A percentile compares a stretch with the other conserved stretches of the same genome.
Evolutionary conservation across 2,113 vertebrate genomes (phyloP).

Genomic region (Prunella himalayana): DNA sequence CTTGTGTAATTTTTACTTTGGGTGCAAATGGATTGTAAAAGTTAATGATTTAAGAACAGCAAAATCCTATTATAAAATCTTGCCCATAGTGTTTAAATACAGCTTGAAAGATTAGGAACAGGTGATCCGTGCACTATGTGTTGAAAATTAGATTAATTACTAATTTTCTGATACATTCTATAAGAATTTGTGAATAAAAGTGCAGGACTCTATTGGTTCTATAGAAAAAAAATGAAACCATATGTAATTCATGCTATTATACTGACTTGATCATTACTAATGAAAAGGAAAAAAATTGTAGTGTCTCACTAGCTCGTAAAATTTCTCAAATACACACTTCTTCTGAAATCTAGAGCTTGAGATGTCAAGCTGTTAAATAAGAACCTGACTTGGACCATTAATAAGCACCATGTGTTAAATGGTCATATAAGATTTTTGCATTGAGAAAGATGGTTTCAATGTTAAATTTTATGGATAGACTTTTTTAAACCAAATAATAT

Average conservation of each 20-base stretch:
- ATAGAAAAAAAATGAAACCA: background rate
- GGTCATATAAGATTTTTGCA: background rate
- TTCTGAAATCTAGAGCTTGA: background rate
- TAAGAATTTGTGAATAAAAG: background rate
- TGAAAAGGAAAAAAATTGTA: background rate
- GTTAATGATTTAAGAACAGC: slow-evolving; percentile 17
- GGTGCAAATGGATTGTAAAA: background rate
- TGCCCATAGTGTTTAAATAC: background rate
- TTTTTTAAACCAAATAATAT: background rate
- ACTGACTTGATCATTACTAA: background rate
- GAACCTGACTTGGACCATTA: background rate
- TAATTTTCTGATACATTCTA: background rate
- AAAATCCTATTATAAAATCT: background rate
- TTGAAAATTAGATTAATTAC: background rate
- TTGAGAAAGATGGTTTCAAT: background rate
- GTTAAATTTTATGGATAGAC: background rate
- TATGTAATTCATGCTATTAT: background rate
- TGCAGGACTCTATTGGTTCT: background rate
- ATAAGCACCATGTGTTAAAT: background rate
- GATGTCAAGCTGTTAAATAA: background rate
- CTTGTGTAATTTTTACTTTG: background rate
- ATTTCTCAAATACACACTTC: background rate
- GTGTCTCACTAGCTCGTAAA: background rate
- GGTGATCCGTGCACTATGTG: background rate
- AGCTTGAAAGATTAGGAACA: background rate